Base-by-base conservation (phyloP, 2,797 vertebrate genomes). In the Nannoperca australis region DNA sequence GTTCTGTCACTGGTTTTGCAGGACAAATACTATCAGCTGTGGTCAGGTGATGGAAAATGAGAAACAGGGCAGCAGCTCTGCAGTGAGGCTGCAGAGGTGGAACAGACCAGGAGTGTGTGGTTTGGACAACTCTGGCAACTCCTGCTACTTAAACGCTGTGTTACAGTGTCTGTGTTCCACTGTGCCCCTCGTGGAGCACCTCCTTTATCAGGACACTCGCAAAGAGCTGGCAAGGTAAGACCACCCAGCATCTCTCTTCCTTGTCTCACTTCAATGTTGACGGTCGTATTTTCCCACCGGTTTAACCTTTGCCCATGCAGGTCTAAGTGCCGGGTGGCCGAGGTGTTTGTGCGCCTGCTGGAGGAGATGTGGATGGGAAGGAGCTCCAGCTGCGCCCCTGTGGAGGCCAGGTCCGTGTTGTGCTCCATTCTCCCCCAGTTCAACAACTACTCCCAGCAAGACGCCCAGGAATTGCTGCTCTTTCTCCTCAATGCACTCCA, bases 401-500 rank as follows among this genome's bases (percentile, higher is more conserved):
- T 92, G 77, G 91, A 93, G 79, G 95, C 96, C 68, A 72, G 87
- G 49, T 88, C 92, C 0, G 79, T 91, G 42, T 85, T 97, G 20
- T 89, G 87, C 71, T 94, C 89, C 42, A 82, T 89, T 58, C 90
- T 96, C 76, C 95, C 96, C 0, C 84, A 92, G 22, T 97, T 97
- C 56, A 88, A 92, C 84, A 95, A 91, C 83, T 90, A 81, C 62
- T 91, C 82, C 2, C 97, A 97, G 83, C 96, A 97, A 9, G 97
- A 98, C 0, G 96, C 97, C 0, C 97, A 97, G 80, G 96, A 97
- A 44, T 95, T 97, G 64, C 92, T 97, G 71, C 95, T 98, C 50
- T 95, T 94, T 54, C 93, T 96, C 61, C 91, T 97, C 61, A 96
- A 96, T 0, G 93, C 92, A 1, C 94, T 97, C 32, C 95, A 97